Percentiles rank a stretch among this genome's conserved stretches.
Evolutionary conservation across 2,797 vertebrate species (phyloP).

Genomic region (Sphaeramia orbicularis): DNA sequence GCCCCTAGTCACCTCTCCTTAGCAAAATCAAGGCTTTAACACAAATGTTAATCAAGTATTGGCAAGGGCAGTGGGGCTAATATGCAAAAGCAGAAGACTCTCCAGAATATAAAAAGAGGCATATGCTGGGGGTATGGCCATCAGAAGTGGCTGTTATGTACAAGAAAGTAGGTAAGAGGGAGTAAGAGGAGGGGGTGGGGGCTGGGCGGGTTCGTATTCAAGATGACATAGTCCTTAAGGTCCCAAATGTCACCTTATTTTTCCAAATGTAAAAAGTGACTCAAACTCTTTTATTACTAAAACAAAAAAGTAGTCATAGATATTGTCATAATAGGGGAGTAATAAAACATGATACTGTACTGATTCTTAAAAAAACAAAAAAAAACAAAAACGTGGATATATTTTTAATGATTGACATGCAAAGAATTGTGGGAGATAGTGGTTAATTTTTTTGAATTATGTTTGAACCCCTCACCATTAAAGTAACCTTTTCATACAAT

Average conservation of each 20-base stretch:
- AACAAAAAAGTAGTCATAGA: too few relatives aligned
- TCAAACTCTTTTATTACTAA: too few relatives aligned
- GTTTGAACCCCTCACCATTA: too few relatives aligned
- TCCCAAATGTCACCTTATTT: not conserved
- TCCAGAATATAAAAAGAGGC: conserved; percentile 85
- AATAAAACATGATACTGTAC: too few relatives aligned
- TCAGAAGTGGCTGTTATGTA: conserved; percentile 76
- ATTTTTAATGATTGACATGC: too few relatives aligned
- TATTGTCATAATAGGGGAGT: too few relatives aligned
- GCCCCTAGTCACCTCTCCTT: conserved; percentile 79
- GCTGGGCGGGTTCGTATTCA: conserved; percentile 37
- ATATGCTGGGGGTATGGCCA: conserved; percentile 82
- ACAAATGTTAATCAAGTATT: conserved; percentile 86
- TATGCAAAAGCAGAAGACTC: conserved; percentile 84
- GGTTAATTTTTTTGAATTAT: too few relatives aligned
- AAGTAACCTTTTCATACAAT: too few relatives aligned
- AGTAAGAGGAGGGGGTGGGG: conserved; percentile 42
- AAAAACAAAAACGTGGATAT: too few relatives aligned
- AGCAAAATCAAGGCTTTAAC: conserved; percentile 80
- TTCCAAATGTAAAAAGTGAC: too few relatives aligned
- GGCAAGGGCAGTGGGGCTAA: conserved; percentile 81
- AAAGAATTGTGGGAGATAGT: too few relatives aligned
- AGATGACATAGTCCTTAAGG: conserved; percentile 15
- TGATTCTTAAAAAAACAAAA: too few relatives aligned
- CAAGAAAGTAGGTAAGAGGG: conserved; percentile 70